A percentile compares a stretch with the other conserved stretches of the same genome.
These are phyloP conservation scores for Acrocera orbiculus DNA, from an alignment of 2,888 invertebrate genomes.

Conservation along the genomic window DNA sequence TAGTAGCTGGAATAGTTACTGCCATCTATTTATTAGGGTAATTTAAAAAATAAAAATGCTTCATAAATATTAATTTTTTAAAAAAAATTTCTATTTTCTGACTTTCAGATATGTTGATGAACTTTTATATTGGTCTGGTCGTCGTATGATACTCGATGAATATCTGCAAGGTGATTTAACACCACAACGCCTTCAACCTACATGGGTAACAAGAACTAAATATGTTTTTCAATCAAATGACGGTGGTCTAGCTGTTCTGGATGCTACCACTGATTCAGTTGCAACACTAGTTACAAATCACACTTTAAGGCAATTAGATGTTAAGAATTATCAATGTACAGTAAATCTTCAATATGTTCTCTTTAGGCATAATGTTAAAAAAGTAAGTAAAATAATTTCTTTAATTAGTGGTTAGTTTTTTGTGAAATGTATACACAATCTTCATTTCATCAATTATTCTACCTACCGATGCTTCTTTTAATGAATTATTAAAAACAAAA, in stretches of 20 bases:
- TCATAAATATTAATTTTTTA: not conserved
- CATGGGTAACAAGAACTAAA: conserved; percentile 67
- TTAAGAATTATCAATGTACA: conserved; percentile 73
- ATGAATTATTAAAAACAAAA: too few relatives aligned
- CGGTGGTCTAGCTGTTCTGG: conserved; percentile 61
- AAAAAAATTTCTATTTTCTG: not conserved
- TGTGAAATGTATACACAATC: too few relatives aligned
- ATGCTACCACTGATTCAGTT: conserved; percentile 62
- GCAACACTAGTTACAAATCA: conserved; percentile 71
- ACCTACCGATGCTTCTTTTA: too few relatives aligned
- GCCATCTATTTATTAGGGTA: conserved; percentile 76
- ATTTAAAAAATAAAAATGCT: conserved; percentile 18
- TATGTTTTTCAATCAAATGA: conserved; percentile 77
- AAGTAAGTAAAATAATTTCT: conserved; percentile 39
- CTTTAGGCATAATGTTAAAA: conserved; percentile 76
- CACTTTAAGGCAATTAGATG: conserved; percentile 72
- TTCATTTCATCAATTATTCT: too few relatives aligned
- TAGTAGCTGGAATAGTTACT: conserved; percentile 73
- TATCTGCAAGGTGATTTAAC: conserved; percentile 62
- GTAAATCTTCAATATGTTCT: conserved; percentile 71
- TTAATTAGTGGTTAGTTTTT: too few relatives aligned
- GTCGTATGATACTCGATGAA: conserved; percentile 70
- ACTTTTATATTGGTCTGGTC: conserved; percentile 73
- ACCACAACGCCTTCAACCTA: conserved; percentile 53
- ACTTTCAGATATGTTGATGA: conserved; percentile 63